Conservation (phyloP, 2,113 vertebrate genomes). For the Mormyrus lacerda region DNA sequence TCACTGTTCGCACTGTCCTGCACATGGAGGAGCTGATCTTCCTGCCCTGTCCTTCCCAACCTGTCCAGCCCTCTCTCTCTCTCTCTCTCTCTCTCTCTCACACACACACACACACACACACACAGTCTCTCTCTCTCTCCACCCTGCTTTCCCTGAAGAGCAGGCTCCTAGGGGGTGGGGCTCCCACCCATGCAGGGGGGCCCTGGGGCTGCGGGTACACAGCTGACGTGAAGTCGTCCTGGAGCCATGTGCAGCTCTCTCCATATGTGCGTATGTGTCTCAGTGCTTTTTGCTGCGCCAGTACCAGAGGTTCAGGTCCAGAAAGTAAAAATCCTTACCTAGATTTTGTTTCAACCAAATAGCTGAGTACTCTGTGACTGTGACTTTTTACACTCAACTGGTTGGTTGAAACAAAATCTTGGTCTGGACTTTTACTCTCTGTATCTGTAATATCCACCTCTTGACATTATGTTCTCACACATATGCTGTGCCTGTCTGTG, state of each 20-base stretch:
- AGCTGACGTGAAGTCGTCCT: slow-evolving; percentile 16
- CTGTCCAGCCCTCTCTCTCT: not conserved
- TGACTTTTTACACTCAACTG: not conserved
- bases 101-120: not conserved
- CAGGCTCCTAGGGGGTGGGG: not conserved
- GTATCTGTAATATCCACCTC: not conserved
- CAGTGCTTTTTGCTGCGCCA: not conserved
- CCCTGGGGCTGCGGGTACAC: slow-evolving; percentile 11
- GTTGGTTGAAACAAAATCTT: not conserved
- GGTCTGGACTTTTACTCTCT: not conserved
- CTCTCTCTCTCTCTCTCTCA: not conserved
- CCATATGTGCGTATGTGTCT: not conserved
- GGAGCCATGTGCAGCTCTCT: not conserved
- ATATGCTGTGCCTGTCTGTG: not conserved
- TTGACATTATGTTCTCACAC: not conserved
- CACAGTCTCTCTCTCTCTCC: not conserved
- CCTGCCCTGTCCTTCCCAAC: slow-evolving; percentile 18
- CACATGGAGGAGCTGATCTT: not conserved
- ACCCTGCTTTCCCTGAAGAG: not conserved
- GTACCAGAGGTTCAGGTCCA: not conserved
- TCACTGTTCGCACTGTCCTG: not conserved
- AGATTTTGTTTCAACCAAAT: not conserved
- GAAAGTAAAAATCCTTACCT: not conserved
- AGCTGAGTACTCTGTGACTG: not conserved
- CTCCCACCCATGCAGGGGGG: not conserved